Evolutionary conservation across 2,113 vertebrate genomes (phyloP).

Genomic region (Microtus pennsylvanicus): DNA sequence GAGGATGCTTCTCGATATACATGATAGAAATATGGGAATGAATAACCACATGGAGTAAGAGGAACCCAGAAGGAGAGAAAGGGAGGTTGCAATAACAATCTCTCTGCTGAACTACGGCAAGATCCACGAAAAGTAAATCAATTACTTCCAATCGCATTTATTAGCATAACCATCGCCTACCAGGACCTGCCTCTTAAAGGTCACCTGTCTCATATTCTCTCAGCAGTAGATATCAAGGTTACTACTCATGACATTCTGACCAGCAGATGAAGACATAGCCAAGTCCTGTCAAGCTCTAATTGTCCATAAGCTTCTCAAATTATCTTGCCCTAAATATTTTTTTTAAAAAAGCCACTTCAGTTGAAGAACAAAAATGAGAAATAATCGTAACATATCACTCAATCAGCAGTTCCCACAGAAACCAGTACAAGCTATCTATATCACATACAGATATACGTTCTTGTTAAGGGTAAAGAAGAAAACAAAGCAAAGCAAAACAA

Average conservation of each 20-base stretch:
- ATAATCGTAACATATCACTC: neutral
- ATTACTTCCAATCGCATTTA: neutral
- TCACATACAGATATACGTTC: no score
- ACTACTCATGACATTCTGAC: neutral
- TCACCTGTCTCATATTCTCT: neutral
- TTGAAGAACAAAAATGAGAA: neutral
- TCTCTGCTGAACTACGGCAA: neutral
- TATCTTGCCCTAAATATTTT: neutral
- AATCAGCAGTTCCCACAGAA: constrained; percentile 14
- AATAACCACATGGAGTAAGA: neutral
- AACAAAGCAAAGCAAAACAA: neutral
- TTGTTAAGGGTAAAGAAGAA: neutral
- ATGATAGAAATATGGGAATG: neutral
- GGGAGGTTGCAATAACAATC: neutral
- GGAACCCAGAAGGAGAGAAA: neutral
- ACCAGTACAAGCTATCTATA: neutral
- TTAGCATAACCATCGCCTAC: no score
- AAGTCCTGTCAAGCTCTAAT: neutral
- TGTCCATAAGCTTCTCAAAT: neutral
- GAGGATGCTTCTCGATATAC: fast-evolving
- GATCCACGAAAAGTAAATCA: neutral
- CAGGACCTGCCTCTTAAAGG: neutral
- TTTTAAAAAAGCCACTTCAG: neutral
- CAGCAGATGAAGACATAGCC: fast-evolving
- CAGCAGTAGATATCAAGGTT: neutral